phyloP scores from a whole-genome alignment of 2,888 invertebrate species.

The Cheiracanthium punctorium region DNA sequence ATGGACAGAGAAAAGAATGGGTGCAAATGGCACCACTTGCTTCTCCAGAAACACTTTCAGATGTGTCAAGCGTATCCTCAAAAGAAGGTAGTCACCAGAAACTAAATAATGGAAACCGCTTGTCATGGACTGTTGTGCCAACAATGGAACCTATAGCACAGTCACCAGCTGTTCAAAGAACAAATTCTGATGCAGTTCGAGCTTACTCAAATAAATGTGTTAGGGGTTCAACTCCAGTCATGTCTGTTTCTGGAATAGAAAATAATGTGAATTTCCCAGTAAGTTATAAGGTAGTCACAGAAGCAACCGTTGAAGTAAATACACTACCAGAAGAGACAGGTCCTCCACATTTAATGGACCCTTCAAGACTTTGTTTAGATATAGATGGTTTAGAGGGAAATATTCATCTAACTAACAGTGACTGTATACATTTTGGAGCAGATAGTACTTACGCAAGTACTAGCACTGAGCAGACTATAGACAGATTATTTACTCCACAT shows the following conservation, averaged over 20 bases:
- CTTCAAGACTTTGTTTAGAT: constrained; percentile 48
- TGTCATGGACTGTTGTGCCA: constrained; percentile 65
- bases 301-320: constrained; percentile 67
- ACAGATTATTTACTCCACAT: constrained; percentile 64
- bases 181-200: constrained; percentile 43
- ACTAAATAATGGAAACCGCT: constrained; percentile 52
- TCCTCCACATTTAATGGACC: constrained; percentile 51
- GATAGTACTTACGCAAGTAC: constrained; percentile 68
- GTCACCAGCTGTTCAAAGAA: constrained; percentile 58
- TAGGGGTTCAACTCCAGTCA: constrained; percentile 11
- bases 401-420: constrained; percentile 13
- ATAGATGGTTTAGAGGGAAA: constrained; percentile 45
- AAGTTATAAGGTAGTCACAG: constrained; percentile 63
- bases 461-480: constrained; percentile 66
- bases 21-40: constrained; percentile 86
- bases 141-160: constrained; percentile 67
- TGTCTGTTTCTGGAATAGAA: constrained; percentile 40
- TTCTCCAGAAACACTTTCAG: constrained; percentile 88
- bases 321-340: constrained; percentile 16
- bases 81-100: constrained; percentile 75
- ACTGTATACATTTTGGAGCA: constrained; percentile 27
- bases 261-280: constrained; percentile 32
- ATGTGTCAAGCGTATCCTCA: constrained; percentile 86
- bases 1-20: constrained; percentile 76
- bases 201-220: constrained; percentile 16